Conservation (phyloP, 2,797 vertebrate genomes). For the Syndactyla subalaris region DNA sequence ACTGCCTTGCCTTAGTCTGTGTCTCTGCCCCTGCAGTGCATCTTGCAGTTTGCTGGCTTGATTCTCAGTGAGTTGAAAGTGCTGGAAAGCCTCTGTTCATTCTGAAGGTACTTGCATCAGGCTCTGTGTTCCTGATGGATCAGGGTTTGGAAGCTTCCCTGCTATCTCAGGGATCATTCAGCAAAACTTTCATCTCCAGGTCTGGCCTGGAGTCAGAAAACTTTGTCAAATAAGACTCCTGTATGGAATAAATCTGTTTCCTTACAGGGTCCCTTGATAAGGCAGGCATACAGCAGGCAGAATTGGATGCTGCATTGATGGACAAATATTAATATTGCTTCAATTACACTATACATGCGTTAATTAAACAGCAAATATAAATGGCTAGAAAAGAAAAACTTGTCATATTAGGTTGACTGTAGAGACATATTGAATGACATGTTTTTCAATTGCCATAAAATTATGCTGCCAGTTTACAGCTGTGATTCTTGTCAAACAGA, state of each 20-base stretch:
- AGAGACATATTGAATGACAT: not conserved
- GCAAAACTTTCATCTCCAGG: not conserved
- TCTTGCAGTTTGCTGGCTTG: not conserved
- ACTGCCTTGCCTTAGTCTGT: not conserved
- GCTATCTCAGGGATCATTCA: not conserved
- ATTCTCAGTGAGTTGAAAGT: not conserved
- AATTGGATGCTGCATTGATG: not conserved
- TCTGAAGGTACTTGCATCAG: not conserved
- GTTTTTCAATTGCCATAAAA: not conserved
- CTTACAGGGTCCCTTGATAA: not conserved
- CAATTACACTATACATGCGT: not conserved
- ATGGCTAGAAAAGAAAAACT: not conserved
- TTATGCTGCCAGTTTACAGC: conserved; percentile 24
- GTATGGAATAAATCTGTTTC: not conserved
- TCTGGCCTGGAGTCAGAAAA: not conserved
- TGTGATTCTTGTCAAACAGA: not conserved
- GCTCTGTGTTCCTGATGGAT: not conserved
- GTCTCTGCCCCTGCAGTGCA: not conserved
- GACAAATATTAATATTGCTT: not conserved
- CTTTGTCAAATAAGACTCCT: not conserved
- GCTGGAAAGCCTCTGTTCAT: not conserved
- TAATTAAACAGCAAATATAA: conserved; percentile 30
- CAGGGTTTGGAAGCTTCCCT: not conserved
- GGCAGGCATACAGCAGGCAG: not conserved
- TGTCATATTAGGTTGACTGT: not conserved